A percentile compares a stretch with the other conserved stretches of the same genome.
phyloP scores from a whole-genome alignment of 2,888 invertebrate species.

The Heliconius cydno region DNA sequence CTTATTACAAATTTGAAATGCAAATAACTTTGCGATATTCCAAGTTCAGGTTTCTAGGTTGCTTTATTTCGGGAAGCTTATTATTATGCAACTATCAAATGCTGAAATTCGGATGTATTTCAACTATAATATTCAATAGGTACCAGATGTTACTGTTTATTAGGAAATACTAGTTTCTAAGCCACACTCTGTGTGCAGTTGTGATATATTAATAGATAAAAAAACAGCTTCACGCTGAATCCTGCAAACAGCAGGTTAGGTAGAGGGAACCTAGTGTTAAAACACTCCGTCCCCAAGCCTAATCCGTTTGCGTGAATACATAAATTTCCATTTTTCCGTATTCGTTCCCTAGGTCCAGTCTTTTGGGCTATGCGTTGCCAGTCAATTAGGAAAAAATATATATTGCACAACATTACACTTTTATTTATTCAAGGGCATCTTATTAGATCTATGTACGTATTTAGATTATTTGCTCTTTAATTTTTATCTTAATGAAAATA shows the following conservation, averaged over 20 bases:
- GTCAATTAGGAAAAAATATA: not conserved
- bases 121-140: not conserved
- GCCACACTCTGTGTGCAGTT: not conserved
- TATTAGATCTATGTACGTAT: not conserved
- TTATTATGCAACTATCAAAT: conserved; percentile 31
- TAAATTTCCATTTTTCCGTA: too few relatives aligned
- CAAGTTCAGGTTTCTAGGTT: conserved; percentile 33
- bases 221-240: too few relatives aligned
- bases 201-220: too few relatives aligned
- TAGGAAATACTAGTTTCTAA: not conserved
- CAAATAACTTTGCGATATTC: conserved; percentile 55
- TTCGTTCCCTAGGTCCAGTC: too few relatives aligned
- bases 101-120: conserved; percentile 2
- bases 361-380: too few relatives aligned
- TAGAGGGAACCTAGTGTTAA: too few relatives aligned
- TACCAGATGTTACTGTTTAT: conserved; percentile 11
- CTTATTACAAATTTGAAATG: conserved; percentile 66
- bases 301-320: too few relatives aligned
- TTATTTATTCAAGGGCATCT: not conserved
- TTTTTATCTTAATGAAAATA: not conserved
- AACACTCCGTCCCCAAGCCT: too few relatives aligned
- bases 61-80: conserved; percentile 15
- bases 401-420: not conserved
- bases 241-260: too few relatives aligned
- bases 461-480: not conserved